Evolutionary conservation across 2,888 invertebrate species (phyloP).

Genomic region (Drosophila villosipedis): DNA sequence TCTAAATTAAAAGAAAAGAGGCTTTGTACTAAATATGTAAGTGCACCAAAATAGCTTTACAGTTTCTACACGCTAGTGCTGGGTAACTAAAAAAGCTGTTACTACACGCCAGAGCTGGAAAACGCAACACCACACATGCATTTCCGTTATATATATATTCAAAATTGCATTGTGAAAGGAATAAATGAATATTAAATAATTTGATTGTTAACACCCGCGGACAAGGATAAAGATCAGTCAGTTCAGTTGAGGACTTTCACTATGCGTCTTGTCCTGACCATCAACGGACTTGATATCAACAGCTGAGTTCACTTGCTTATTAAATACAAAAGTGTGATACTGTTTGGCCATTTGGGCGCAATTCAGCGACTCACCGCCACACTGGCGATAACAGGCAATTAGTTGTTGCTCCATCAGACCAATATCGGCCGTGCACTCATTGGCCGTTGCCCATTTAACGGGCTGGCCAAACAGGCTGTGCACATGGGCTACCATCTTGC

Average conservation of each 20-base stretch:
- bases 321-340: conserved; percentile 64
- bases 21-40: background rate
- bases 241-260: background rate
- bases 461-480: conserved; percentile 52
- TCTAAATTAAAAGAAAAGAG: background rate
- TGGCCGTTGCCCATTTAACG: conserved; percentile 50
- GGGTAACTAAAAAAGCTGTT: background rate
- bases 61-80: background rate
- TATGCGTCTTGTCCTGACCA: conserved; percentile 12
- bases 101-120: background rate
- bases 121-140: background rate
- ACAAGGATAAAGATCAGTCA: background rate
- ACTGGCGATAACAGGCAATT: conserved; percentile 54
- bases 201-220: background rate
- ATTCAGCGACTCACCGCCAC: conserved; percentile 53
- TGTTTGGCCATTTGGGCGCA: conserved; percentile 58
- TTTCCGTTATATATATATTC: background rate
- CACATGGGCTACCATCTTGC: conserved; percentile 56
- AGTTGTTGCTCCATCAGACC: conserved; percentile 49
- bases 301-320: conserved; percentile 44
- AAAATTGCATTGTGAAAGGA: background rate
- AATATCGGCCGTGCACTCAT: conserved; percentile 52
- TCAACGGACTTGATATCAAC: conserved; percentile 21
- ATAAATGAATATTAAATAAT: background rate
- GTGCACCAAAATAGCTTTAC: background rate